Conservation (phyloP, 2,113 vertebrate species). For the Xiphophorus maculatus region DNA sequence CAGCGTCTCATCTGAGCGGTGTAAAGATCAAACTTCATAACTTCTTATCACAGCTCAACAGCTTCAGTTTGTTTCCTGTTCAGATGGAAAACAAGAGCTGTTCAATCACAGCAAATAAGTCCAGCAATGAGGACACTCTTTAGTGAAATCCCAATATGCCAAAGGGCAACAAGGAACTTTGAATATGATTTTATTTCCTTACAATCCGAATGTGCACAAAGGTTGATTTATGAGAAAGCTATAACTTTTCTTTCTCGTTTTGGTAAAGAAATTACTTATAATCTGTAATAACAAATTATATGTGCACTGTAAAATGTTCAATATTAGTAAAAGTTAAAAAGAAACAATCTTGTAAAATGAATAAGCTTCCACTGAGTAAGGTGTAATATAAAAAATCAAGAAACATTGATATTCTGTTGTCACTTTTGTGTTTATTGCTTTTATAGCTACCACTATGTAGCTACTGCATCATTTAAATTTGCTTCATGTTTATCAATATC, state of each 20-base stretch:
- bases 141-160: slow-evolving; percentile 40
- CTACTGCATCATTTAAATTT: slow-evolving; percentile 20
- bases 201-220: slow-evolving; percentile 33
- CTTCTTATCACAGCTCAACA: slow-evolving; percentile 52
- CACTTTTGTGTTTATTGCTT: slow-evolving; percentile 30
- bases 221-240: slow-evolving; percentile 36
- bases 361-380: background rate
- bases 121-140: slow-evolving; percentile 40
- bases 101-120: slow-evolving; percentile 38
- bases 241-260: too few species aligned
- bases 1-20: slow-evolving; percentile 29
- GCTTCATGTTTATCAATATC: slow-evolving; percentile 2
- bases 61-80: slow-evolving; percentile 29
- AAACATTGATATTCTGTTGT: slow-evolving; percentile 25
- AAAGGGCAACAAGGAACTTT: slow-evolving; percentile 12
- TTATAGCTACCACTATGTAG: slow-evolving; percentile 16
- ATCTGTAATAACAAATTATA: background rate
- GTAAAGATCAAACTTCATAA: slow-evolving; percentile 55
- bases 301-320: background rate
- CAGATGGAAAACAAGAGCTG: slow-evolving; percentile 17
- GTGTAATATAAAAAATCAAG: slow-evolving; percentile 9
- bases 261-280: too few species aligned
- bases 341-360: background rate
- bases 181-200: slow-evolving; percentile 29
- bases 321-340: slow-evolving; percentile 17